Base-by-base conservation (phyloP, 1,140 invertebrate genomes). In the Dysdera silvatica region DNA sequence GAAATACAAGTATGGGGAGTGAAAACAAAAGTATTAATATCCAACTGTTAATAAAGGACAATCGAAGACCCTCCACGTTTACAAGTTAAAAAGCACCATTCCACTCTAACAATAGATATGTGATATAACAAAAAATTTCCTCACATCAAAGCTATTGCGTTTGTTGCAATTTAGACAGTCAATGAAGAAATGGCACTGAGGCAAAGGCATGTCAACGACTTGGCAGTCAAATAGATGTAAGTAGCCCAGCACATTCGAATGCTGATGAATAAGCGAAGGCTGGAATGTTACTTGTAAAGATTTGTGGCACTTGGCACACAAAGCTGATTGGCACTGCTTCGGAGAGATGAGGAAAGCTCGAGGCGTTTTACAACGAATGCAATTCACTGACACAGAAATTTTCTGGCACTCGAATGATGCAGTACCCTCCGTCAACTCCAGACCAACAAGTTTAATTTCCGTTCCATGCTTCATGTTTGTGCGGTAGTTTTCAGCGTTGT, bases 141-240 rank as follows among this genome's bases (percentile, higher is more conserved):
- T 49, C 45, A 64, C 61, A 33, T 52, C 31, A n/a, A 53, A n/a
- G 32, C 48, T 10, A 23, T 33, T 71, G 43, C 74, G 71, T 65
- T 73, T 75, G 33, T 63, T 59, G 57, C 76, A 78, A 31, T 64
- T 70, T 1, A 76, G 40, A 61, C 76, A 78, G 6, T 71, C 68
- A 24, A 74, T 47, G 18, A 68, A 64, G 45, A 71, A 69, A 12
- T 65, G 28, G 55, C 72, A 73, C 41, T 75, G 73, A 28, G 68
- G 68, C 14, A 78, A 68, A 37, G 75, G 67, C 4, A 78, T 59
- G 53, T 78, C 76, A 68, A 73, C 70, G 3, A 71, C 66, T 35
- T 67, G 55, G 51, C 76, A 77, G 5, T 70, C 72, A 23, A 73
- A 69, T 10, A 78, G 61, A 65, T 77, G 71, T 12, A 78, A 65